Conservation (phyloP, 2,113 vertebrate genomes). For the Tricholaema leucomelas region DNA sequence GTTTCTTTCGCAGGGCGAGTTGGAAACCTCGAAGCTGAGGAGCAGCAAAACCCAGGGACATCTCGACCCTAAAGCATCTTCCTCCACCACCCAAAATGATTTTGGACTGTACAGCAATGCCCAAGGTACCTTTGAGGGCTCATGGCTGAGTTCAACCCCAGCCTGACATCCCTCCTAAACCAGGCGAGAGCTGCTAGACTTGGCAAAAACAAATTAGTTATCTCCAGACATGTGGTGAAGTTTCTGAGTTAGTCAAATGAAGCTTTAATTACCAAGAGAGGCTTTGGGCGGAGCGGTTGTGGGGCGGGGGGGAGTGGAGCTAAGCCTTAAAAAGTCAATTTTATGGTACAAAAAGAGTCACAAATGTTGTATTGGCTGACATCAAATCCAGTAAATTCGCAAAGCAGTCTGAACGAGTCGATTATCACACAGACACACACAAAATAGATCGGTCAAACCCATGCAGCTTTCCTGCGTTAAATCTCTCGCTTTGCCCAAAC, state of each 20-base stretch:
- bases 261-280: neutral
- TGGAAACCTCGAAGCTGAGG: neutral
- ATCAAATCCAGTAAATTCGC: neutral
- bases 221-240: neutral
- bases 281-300: neutral
- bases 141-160: neutral
- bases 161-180: neutral
- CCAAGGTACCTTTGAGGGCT: neutral
- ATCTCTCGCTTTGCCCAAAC: neutral
- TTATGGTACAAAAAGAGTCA: neutral
- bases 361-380: neutral
- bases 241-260: neutral
- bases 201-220: neutral
- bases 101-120: neutral
- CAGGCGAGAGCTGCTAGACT: neutral
- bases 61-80: neutral
- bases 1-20: neutral
- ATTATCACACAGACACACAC: too few species aligned
- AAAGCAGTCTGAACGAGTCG: neutral
- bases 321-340: neutral
- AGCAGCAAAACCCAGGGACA: neutral
- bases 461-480: neutral
- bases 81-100: neutral
- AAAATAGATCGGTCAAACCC: neutral
- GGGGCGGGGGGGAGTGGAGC: too few species aligned